Conservation (phyloP, 2,888 invertebrate genomes). For the Amphipoea lucens region DNA sequence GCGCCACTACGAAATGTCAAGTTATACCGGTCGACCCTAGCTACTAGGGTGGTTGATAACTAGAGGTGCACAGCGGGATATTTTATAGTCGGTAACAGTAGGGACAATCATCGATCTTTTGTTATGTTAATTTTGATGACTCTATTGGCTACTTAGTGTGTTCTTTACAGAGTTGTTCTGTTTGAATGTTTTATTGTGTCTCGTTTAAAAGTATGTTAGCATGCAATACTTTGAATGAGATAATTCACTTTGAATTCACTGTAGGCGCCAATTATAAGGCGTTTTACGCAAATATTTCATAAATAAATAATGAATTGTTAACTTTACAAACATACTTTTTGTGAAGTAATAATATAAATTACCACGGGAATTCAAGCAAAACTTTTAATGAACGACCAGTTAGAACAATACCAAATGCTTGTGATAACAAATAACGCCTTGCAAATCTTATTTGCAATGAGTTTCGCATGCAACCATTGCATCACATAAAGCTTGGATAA, state of each 20-base stretch:
- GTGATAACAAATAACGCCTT: constrained; percentile 7
- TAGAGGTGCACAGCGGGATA: constrained; percentile 69
- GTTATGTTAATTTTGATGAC: constrained; percentile 71
- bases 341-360: too few relatives aligned
- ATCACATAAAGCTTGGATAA: neutral
- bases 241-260: neutral
- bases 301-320: neutral
- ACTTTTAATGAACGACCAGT: neutral
- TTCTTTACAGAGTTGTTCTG: constrained; percentile 40
- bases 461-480: neutral
- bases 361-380: neutral
- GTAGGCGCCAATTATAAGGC: neutral
- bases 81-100: constrained; percentile 48
- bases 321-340: neutral
- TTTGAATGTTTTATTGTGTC: constrained; percentile 35
- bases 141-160: constrained; percentile 59
- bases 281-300: neutral
- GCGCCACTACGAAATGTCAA: constrained; percentile 29
- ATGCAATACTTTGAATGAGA: constrained; percentile 10
- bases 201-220: neutral
- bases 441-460: constrained; percentile 10
- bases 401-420: neutral
- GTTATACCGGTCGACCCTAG: constrained; percentile 24
- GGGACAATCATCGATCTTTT: constrained; percentile 74
- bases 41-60: constrained; percentile 55